These are phyloP conservation scores for Ammodramus savannarum DNA, from an alignment of 2,113 vertebrate genomes.

Conservation along the genomic window DNA sequence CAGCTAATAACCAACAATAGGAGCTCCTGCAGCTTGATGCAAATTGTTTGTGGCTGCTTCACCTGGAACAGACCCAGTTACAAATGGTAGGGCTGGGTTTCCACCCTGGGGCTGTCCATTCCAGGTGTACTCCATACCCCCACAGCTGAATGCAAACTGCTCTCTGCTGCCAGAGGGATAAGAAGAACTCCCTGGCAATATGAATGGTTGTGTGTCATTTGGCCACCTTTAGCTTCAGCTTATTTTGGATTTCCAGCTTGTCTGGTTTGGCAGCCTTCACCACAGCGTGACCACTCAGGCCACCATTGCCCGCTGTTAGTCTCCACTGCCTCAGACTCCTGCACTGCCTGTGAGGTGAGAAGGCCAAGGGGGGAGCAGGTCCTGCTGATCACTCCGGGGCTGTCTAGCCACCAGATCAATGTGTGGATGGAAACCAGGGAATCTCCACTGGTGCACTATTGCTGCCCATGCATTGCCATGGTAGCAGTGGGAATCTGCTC, in stretches of 20 bases:
- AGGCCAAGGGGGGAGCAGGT: not conserved
- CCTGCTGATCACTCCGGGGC: not conserved
- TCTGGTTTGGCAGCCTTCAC: not conserved
- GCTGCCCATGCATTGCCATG: accelerated
- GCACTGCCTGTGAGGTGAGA: not conserved
- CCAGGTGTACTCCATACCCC: accelerated
- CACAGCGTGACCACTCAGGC: not conserved
- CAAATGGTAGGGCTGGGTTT: not conserved
- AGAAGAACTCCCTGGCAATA: not conserved
- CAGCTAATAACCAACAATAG: not conserved
- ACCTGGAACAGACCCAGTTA: not conserved
- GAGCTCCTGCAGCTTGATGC: not conserved
- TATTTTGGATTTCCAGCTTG: accelerated
- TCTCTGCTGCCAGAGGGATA: not conserved
- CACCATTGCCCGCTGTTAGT: accelerated
- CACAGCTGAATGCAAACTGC: not conserved
- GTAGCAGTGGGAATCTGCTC: not conserved
- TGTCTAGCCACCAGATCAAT: not conserved
- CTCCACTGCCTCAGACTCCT: not conserved
- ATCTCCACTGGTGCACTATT: accelerated
- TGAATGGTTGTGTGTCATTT: not conserved
- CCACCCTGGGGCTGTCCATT: accelerated
- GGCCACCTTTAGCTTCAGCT: not conserved
- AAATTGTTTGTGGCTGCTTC: not conserved
- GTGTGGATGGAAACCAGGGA: not conserved